Base-by-base conservation (phyloP, 2,113 vertebrate genomes). In the Gambusia holbrooki region DNA sequence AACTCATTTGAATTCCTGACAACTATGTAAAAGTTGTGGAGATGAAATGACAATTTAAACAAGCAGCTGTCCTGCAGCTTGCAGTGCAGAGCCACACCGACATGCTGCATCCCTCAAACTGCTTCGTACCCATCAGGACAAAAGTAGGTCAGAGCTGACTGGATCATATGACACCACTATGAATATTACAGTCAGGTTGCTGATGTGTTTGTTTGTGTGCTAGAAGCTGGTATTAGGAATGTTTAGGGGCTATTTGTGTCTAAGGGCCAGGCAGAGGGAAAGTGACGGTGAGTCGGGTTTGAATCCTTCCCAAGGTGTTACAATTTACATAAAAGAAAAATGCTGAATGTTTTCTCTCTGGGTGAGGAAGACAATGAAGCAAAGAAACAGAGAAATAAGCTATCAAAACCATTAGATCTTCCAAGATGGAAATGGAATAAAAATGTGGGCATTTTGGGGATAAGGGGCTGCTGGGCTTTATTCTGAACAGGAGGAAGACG, bases 341-440 rank as follows among this genome's bases (percentile, higher is more conserved):
- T 79, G 54, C 32, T 37, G 83, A 88, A 62, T 66, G 64, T 70
- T 81, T 73, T 75, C 22, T 29, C 2, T 30, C 30, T 29, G 69
- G 71, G 79, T 77, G 67, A 84, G 81, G 73, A 87, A 81, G 76
- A 84, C 75, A 71, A 62, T 63, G 72, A 70, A 83, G 83, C 75
- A 81, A 85, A 88, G 84, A 82, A 87, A 76, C 45, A 61, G 51
- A 65, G 72, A 84, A 89, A 87, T 76, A 84, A 85, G 69, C 74
- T 74, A 81, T 83, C 4, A 78, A 73, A 64, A 73, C 82, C 84
- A 88, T 82, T 74, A 86, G 78, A 84, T 87, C 76, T 83, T 54
- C 2, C 67, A 19, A 28, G 69, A 84, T 72, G 35, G 9, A 1
- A 6, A 37, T 48, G 40, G 37, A 62, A 73, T 62, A 51, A 42